Conservation (phyloP, 2,113 vertebrate genomes). For the Thinocorus orbignyianus region DNA sequence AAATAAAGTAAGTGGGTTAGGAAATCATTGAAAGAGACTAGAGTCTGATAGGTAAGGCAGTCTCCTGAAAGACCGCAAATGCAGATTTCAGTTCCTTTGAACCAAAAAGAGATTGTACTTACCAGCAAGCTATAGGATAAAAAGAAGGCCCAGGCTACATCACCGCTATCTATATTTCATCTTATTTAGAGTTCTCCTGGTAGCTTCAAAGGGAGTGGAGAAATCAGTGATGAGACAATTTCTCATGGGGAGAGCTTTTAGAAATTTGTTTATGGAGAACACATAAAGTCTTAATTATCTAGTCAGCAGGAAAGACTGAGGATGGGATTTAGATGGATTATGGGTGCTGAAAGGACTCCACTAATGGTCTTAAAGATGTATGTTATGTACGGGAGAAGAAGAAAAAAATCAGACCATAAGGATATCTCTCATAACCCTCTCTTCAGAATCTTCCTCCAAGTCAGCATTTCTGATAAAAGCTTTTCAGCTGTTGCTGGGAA, state of each 20-base stretch:
- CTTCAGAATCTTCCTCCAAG: neutral
- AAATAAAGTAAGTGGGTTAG: neutral
- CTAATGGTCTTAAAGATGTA: neutral
- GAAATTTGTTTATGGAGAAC: neutral
- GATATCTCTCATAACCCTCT: neutral
- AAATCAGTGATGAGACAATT: neutral
- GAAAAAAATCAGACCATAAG: neutral
- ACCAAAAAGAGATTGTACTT: neutral
- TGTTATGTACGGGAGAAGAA: neutral
- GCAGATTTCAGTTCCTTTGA: neutral
- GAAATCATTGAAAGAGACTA: neutral
- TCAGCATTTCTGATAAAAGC: neutral
- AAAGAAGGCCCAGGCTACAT: neutral
- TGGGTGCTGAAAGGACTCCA: neutral
- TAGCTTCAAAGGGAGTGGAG: neutral
- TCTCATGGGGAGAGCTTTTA: neutral
- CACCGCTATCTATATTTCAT: neutral
- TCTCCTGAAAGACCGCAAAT: neutral
- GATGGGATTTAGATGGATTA: neutral
- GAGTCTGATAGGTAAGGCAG: neutral
- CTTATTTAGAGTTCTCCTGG: neutral
- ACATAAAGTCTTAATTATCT: neutral
- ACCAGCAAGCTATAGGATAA: neutral
- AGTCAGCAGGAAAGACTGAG: neutral
- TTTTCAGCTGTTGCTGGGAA: neutral